A percentile compares a stretch with the other conserved stretches of the same genome.
These are phyloP conservation scores for Ceriagrion tenellum DNA, from an alignment of 2,888 invertebrate genomes.

Conservation along the genomic window DNA sequence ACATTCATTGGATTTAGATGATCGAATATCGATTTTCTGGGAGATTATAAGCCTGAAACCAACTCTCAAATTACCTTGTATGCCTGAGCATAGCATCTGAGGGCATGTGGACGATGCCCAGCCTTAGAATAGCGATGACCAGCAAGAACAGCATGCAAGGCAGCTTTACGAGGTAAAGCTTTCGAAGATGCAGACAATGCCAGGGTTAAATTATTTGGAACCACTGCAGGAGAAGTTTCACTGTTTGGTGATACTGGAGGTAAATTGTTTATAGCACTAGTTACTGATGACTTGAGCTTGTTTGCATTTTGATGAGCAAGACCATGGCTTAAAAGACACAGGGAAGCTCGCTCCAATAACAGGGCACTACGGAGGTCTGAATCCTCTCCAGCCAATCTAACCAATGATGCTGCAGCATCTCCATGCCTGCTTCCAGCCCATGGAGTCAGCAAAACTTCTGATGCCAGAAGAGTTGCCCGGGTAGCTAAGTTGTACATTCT, in stretches of 20 bases:
- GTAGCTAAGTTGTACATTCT: slow-evolving; percentile 96
- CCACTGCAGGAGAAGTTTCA: background rate
- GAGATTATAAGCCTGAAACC: too few relatives aligned
- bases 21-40: too few relatives aligned
- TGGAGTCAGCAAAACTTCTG: slow-evolving; percentile 87
- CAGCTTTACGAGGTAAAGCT: slow-evolving; percentile 90
- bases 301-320: slow-evolving; percentile 1
- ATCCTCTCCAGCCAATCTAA: slow-evolving; percentile 97
- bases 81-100: slow-evolving; percentile 95
- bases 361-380: slow-evolving; percentile 97
- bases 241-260: slow-evolving; percentile 30
- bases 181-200: slow-evolving; percentile 54
- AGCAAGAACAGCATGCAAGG: slow-evolving; percentile 97
- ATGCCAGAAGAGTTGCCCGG: slow-evolving; percentile 92
- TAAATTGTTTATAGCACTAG: slow-evolving; percentile 30
- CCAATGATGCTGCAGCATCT: slow-evolving; percentile 97
- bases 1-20: too few relatives aligned
- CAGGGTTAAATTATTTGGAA: slow-evolving; percentile 45
- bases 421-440: slow-evolving; percentile 85
- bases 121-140: slow-evolving; percentile 97
- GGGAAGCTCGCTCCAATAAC: slow-evolving; percentile 91
- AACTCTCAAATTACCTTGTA: slow-evolving; percentile 83
- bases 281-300: slow-evolving; percentile 12
- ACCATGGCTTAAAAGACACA: slow-evolving; percentile 46
- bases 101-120: slow-evolving; percentile 94